Evolutionary conservation across 2,113 vertebrate species (phyloP), one percentile per base, ranked within the genome.

Genomic region (Dinomys branickii): DNA sequence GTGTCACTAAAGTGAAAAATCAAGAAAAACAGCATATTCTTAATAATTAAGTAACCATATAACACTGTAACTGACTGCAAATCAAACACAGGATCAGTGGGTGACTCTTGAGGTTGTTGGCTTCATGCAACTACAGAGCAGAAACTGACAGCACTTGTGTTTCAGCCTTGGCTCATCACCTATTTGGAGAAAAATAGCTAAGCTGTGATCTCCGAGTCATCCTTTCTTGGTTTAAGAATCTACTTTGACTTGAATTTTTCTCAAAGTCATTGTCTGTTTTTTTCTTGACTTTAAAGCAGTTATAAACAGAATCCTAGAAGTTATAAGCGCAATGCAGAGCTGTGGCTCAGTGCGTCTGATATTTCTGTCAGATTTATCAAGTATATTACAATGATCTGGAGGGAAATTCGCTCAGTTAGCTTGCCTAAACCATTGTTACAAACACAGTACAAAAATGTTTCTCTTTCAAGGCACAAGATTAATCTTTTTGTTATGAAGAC

Each of bases 311-410:
- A 58, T 67, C 35, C 88, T 82, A 54, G 81, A 85, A 59, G 67
- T 69, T 88, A 85, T 26, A 78, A 83, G 84, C 50, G 65, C 82
- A 90, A 1, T 14, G 35, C 2, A 56, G 50, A 85, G 92, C 69
- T 91, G 17, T 22, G 52, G 77, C 56, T 94, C 88, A 47, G 30
- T 61, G 91, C 50, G 28, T 63, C 71, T 78, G 44, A 58, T 0
- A 69, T 77, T 59, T 78, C 71, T 82, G 65, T 85, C 91, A 96
- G 61, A 84, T 78, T 73, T 86, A 91, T 94, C 96, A 96, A 87
- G 63, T 90, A 86, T 88, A 78, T 67, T 77, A 81, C 91, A 56
- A 93, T 54, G 58, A 50, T 50, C 50, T 52, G 47, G 75, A 33
- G 30, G 3, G 4, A 56, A 61, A 56, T 20, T 1, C 63, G 47